A percentile compares a stretch with the other conserved stretches of the same genome.
Evolutionary conservation across 2,888 invertebrate genomes (phyloP).

Genomic region (Cryptus armator): DNA sequence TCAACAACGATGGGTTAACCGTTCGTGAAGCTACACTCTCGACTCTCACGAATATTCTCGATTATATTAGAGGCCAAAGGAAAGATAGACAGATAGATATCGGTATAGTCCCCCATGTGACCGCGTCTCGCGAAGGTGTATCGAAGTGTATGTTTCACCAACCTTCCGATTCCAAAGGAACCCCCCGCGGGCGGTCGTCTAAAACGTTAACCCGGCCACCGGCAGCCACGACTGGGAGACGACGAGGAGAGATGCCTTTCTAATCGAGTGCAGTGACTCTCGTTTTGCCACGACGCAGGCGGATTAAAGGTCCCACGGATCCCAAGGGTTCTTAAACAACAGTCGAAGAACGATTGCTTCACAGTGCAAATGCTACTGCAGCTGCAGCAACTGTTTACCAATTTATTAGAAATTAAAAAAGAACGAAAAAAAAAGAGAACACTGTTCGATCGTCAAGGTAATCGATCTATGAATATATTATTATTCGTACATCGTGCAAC

Average conservation of each 20-base stretch:
- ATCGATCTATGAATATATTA: slow-evolving; percentile 26
- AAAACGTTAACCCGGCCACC: slow-evolving; percentile 49
- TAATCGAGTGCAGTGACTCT: slow-evolving; percentile 68
- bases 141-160: background rate
- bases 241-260: slow-evolving; percentile 69
- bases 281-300: slow-evolving; percentile 15
- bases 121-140: slow-evolving; percentile 63
- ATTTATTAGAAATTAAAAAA: slow-evolving; percentile 38
- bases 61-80: slow-evolving; percentile 5
- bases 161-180: slow-evolving; percentile 43
- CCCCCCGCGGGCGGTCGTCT: slow-evolving; percentile 50
- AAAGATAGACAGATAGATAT: background rate
- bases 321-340: slow-evolving; percentile 55
- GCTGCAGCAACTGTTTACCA: slow-evolving; percentile 23
- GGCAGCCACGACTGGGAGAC: slow-evolving; percentile 29
- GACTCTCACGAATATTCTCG: slow-evolving; percentile 31
- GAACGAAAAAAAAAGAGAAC: slow-evolving; percentile 25
- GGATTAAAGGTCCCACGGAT: slow-evolving; percentile 67
- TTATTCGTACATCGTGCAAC: slow-evolving; percentile 63
- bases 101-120: slow-evolving; percentile 37
- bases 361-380: slow-evolving; percentile 40
- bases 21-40: slow-evolving; percentile 2
- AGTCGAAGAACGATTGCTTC: too few species aligned
- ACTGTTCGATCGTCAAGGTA: too few species aligned
- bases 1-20: slow-evolving; percentile 32